These are phyloP conservation scores for Caenorhabditis sinica DNA, from an alignment of 2,888 invertebrate genomes.

Conservation along the genomic window DNA sequence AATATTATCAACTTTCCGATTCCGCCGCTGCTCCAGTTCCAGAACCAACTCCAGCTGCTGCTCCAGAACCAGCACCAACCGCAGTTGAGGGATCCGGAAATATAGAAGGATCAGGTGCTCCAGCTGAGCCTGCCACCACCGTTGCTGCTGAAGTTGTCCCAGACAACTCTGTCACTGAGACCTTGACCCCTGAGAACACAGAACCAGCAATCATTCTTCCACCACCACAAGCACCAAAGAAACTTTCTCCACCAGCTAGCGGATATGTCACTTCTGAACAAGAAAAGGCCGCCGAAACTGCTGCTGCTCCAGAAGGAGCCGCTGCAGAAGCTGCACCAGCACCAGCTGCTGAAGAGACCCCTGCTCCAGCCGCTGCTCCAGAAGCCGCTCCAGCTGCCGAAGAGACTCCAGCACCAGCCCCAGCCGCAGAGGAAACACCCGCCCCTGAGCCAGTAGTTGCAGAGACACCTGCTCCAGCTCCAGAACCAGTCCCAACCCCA, in stretches of 20 bases:
- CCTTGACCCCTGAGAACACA: slow-evolving; percentile 42
- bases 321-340: slow-evolving; percentile 19
- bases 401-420: slow-evolving; percentile 27
- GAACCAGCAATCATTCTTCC: slow-evolving; percentile 62
- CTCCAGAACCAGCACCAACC: slow-evolving; percentile 30
- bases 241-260: slow-evolving; percentile 58
- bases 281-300: slow-evolving; percentile 16
- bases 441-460: slow-evolving; percentile 21
- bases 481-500: slow-evolving; percentile 20
- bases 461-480: slow-evolving; percentile 33
- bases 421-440: slow-evolving; percentile 16
- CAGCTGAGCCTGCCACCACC: slow-evolving; percentile 32
- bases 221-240: slow-evolving; percentile 47
- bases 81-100: slow-evolving; percentile 57
- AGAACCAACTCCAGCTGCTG: slow-evolving; percentile 13
- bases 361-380: slow-evolving; percentile 43
- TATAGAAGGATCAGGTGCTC: slow-evolving; percentile 51
- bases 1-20: background rate
- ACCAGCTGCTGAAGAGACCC: background rate
- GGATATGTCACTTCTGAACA: slow-evolving; percentile 60
- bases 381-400: slow-evolving; percentile 25
- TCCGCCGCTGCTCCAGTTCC: slow-evolving; percentile 39
- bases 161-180: slow-evolving; percentile 49
- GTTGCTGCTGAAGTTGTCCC: slow-evolving; percentile 1
- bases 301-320: background rate